phyloP scores from a whole-genome alignment of 2,797 vertebrate genomes.

The Acridotheres tristis region DNA sequence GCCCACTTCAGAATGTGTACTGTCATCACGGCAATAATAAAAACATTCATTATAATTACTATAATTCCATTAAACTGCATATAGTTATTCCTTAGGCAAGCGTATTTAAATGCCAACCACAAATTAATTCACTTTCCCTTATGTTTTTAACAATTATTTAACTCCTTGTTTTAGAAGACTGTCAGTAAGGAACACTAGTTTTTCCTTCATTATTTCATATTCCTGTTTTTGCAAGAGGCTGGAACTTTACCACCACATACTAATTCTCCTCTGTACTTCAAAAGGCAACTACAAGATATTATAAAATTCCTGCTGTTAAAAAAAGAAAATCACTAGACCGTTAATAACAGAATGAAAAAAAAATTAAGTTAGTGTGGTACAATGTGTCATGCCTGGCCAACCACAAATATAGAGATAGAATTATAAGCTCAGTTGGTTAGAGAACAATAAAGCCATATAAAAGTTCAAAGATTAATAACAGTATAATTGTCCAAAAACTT shows the following conservation, averaged over 20 bases:
- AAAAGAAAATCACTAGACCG: background rate
- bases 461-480: constrained; percentile 62
- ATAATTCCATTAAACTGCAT: background rate
- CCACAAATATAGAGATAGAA: constrained; percentile 40
- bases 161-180: background rate
- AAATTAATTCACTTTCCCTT: background rate
- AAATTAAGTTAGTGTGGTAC: background rate
- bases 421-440: constrained; percentile 54
- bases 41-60: background rate
- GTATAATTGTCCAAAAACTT: constrained; percentile 55
- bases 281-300: background rate
- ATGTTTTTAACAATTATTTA: background rate
- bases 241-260: background rate
- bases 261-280: background rate
- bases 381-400: constrained; percentile 32
- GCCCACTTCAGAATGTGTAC: background rate
- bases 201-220: background rate
- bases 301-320: background rate
- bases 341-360: background rate
- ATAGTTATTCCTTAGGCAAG: background rate
- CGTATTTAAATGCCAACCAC: background rate
- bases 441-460: constrained; percentile 50
- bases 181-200: background rate
- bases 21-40: background rate
- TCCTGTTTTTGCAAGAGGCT: background rate